Evolutionary conservation across 2,888 invertebrate species (phyloP), one percentile per base, ranked within the genome.

Genomic region (Saturnia japonica): DNA sequence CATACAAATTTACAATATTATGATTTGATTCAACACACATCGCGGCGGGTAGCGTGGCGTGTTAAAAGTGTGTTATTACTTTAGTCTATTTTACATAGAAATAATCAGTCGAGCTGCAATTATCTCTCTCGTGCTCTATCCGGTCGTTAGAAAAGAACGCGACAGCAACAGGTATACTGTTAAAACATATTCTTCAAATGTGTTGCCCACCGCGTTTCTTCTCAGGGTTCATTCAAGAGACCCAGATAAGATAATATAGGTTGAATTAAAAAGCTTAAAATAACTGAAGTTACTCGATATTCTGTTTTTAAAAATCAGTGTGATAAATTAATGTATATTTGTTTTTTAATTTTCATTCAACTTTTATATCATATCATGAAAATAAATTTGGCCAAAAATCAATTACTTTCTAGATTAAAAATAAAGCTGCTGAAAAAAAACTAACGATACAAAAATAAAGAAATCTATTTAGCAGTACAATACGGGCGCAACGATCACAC

Each of bases 401-500:
- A 22, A 54, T 54, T 54, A 22, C n/a, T 22, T 54, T 22, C 54
- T 54, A 25, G 28, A 14, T 64, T 66, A 25, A 47, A 54, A 67
- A 25, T 47, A 62, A 54, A 43, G 40, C 60, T 43, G 57, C 60
- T 19, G 9, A 7, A 43, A 11, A 0, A 12, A 43, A 43, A 43
- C 3, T 1, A 14, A 47, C 8, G 22, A 11, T 42, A 28, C 22
- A 69, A 12, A 64, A 51, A 16, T 40, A 42, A 70, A 1, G 40
- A n/a, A 40, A 64, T 64, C 64, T 70, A 72, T 71, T 75, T 71
- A 68, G 70, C 70, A 64, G 60, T 43, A 54, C 66, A 25, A 66
- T 42, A 64, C 47, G 40, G 47, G 67, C 67, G 47, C 72, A 72
- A 67, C 22, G 69, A 67, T 40, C 54, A 74, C 69, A 76, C 71